Evolutionary conservation across 2,797 vertebrate genomes (phyloP).

Genomic region (Sphenopsis melanotis): DNA sequence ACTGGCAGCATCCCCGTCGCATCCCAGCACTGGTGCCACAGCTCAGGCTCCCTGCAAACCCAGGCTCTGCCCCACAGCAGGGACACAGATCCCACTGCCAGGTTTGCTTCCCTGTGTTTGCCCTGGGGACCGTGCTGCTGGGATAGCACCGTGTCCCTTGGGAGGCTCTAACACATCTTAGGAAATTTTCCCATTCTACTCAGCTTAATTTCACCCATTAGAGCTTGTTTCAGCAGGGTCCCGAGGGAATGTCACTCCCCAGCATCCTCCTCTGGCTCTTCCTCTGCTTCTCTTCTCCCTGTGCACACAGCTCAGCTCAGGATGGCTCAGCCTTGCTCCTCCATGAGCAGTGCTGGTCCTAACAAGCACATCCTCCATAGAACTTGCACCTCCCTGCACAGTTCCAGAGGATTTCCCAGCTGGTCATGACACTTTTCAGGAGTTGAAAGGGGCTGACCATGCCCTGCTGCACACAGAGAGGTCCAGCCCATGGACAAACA

Average conservation of each 20-base stretch:
- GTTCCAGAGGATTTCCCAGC: not conserved
- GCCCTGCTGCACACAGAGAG: not conserved
- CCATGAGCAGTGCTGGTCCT: not conserved
- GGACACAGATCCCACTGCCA: not conserved
- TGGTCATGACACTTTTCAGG: not conserved
- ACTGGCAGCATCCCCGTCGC: not conserved
- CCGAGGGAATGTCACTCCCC: not conserved
- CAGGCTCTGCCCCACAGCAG: accelerated
- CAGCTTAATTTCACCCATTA: slow-evolving; percentile 40
- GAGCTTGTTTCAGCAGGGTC: not conserved
- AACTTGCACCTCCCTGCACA: not conserved
- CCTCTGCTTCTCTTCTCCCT: not conserved
- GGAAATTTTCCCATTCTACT: not conserved
- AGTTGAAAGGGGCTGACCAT: not conserved
- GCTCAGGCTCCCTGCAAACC: not conserved
- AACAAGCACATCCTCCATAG: not conserved
- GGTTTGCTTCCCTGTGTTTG: not conserved
- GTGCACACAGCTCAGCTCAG: accelerated
- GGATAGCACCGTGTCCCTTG: not conserved
- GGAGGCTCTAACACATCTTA: not conserved
- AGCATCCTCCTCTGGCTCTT: not conserved
- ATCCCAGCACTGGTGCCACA: not conserved
- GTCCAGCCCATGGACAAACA: accelerated
- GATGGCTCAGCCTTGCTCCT: not conserved
- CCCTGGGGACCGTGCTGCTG: not conserved